These are phyloP conservation scores for Chondrilla cf. caribensis DNA, from an alignment of 37 sponge, comb jelly and placozoan genomes.

Conservation along the genomic window DNA sequence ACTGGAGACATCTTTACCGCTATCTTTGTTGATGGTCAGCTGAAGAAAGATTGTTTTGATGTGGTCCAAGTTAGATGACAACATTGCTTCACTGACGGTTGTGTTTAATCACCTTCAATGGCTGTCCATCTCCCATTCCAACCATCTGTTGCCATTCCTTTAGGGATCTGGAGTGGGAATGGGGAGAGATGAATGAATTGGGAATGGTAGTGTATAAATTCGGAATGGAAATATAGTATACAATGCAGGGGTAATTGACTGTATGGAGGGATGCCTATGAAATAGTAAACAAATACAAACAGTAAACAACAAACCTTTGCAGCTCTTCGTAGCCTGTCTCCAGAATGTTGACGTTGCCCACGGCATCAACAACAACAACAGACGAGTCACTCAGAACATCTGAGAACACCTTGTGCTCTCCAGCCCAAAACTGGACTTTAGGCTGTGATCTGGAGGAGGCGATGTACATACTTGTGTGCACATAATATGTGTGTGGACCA, in stretches of 20 bases:
- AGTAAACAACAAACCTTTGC: constrained; percentile 36
- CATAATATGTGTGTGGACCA: too few species aligned
- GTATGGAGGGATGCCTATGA: too few species aligned
- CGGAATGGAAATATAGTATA: too few species aligned
- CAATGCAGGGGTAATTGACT: too few species aligned
- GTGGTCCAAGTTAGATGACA: too few species aligned
- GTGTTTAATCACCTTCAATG: constrained; percentile 22
- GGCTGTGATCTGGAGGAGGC: neutral
- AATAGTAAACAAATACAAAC: too few species aligned
- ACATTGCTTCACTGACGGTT: too few species aligned
- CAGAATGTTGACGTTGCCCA: constrained; percentile 42
- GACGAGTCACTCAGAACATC: neutral
- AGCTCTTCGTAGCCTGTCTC: constrained; percentile 44
- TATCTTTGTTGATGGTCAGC: constrained; percentile 43
- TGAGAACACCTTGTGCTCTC: neutral
- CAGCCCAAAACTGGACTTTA: neutral
- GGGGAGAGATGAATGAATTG: too few species aligned
- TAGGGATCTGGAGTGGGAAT: constrained; percentile 42
- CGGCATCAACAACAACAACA: constrained; percentile 44
- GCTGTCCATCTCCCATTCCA: constrained; percentile 31
- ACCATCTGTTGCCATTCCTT: constrained; percentile 63
- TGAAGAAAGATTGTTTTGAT: too few species aligned
- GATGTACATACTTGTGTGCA: neutral
- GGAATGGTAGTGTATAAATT: too few species aligned
- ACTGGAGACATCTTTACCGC: constrained; percentile 59